Base-by-base conservation (phyloP, 92 coral and sea anemone genomes). In the Galaxea fascicularis region DNA sequence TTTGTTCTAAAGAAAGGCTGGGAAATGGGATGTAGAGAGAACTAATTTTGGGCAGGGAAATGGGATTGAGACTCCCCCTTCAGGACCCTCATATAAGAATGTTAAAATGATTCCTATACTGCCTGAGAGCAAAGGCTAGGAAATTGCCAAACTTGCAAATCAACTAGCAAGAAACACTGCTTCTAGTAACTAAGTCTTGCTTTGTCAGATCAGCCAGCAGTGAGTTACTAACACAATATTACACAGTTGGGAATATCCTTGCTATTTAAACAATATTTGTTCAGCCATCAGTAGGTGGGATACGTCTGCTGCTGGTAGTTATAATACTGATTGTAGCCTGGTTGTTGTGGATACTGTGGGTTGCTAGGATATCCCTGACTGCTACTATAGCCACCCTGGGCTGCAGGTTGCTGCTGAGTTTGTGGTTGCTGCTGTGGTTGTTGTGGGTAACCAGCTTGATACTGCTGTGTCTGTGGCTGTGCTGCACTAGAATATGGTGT, bases 331-430 rank as follows among this genome's bases (percentile, higher is more conserved):
- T 76, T 77, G 27, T 79, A 86, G 28, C 78, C 82, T 14, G 77
- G 80, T 44, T 78, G 95, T 69, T 69, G 92, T 57, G 80, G 80
- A 80, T 91, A 92, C 71, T 86, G 94, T 26, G 80, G 90, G 56
- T 53, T 75, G 59, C 68, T 68, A 4, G 77, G 86, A 65, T 92
- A 89, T 35, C 87, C 90, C 56, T 78, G 90, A 68, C 57, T 65
- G n/a, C 79, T 77, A 57, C 69, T 69, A 86, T 81, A 90, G 25
- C 80, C 73, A 76, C 65, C 28, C 77, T 89, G 72, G 39, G 88
- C 25, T 1, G 63, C 88, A 53, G 73, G 81, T 39, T 70, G 86
- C 66, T 68, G 92, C 53, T 84, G 93, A 29, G 76, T 57, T 47
- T 82, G 91, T 15, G 83, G 85, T 29, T 74, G 93, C 31, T 79